These are phyloP conservation scores for Elachura formosa DNA, from an alignment of 2,113 vertebrate species.

Conservation along the genomic window DNA sequence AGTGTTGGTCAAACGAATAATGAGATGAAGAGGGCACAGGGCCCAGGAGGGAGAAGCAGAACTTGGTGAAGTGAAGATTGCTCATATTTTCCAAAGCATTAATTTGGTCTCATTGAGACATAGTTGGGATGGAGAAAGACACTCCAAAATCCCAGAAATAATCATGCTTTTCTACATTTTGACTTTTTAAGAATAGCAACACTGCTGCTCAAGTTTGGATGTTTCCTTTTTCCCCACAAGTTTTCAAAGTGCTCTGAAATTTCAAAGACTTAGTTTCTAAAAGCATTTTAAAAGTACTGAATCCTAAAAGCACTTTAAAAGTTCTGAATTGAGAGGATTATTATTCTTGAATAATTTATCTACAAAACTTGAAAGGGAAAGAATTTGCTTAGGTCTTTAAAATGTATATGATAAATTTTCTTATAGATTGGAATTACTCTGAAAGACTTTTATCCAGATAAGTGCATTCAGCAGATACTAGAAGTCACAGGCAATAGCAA, in stretches of 20 bases:
- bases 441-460: neutral
- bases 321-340: neutral
- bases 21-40: accelerated
- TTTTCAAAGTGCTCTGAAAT: neutral
- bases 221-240: neutral
- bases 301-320: neutral
- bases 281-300: neutral
- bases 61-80: neutral
- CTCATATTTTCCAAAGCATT: neutral
- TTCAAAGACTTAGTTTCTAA: neutral
- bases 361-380: neutral
- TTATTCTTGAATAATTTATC: constrained; percentile 22
- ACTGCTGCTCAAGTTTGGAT: neutral
- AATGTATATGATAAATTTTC: neutral
- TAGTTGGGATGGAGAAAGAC: neutral
- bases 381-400: constrained; percentile 3
- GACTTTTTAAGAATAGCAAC: neutral
- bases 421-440: neutral
- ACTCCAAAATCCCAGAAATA: neutral
- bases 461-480: constrained; percentile 4
- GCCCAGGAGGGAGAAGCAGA: neutral
- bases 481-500: constrained; percentile 10
- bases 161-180: neutral
- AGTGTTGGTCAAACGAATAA: neutral
- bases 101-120: neutral